These are phyloP conservation scores for Uria lomvia DNA, from an alignment of 2,113 vertebrate genomes.

Conservation along the genomic window DNA sequence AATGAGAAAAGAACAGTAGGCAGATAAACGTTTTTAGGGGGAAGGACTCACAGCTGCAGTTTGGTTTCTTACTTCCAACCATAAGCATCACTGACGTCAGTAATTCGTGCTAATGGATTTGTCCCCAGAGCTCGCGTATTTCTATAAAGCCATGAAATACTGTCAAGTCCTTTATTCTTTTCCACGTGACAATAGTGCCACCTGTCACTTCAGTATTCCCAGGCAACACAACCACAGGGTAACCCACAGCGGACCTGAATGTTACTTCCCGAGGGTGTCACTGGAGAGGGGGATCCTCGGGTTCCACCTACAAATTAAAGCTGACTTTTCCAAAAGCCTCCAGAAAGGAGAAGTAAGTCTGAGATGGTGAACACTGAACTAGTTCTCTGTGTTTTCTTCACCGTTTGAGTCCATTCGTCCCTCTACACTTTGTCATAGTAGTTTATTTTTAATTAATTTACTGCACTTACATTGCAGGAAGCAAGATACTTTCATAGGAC, in stretches of 20 bases:
- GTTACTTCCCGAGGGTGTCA: fast-evolving
- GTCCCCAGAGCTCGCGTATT: not conserved
- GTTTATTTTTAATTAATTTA: not conserved
- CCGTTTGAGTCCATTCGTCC: not conserved
- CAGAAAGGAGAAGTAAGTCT: not conserved
- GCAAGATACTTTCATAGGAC: not conserved
- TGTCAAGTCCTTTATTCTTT: not conserved
- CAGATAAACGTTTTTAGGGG: not conserved
- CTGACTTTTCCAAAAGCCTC: not conserved
- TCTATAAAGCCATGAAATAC: not conserved
- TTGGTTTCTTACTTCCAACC: not conserved
- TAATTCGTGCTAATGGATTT: not conserved
- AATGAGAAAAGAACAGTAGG: not conserved
- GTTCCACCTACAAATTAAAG: not conserved
- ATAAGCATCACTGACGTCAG: not conserved
- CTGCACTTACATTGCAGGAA: not conserved
- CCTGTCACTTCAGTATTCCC: not conserved
- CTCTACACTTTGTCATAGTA: not conserved
- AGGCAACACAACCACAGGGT: not conserved
- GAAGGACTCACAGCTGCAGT: not conserved
- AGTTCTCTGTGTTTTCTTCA: not conserved
- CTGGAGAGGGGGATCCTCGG: not conserved
- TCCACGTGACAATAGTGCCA: not conserved
- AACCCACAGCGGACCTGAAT: fast-evolving
- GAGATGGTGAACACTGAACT: not conserved